A percentile compares a stretch with the other conserved stretches of the same genome.
Conservation (phyloP, 2,797 vertebrate species). For the Rallus crepitans region DNA sequence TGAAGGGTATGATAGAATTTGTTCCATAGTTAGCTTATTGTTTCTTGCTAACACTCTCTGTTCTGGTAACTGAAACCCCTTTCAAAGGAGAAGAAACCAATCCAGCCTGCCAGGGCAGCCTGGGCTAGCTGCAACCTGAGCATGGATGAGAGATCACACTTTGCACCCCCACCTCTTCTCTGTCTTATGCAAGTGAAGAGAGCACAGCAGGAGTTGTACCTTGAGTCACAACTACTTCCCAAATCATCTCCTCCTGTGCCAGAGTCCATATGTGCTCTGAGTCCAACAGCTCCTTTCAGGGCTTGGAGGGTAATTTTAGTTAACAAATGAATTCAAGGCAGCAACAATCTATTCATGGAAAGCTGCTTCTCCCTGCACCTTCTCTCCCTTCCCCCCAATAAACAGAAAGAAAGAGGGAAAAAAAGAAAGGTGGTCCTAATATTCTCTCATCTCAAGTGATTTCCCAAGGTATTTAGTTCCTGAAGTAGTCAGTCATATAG, state of each 20-base stretch:
- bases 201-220: background rate
- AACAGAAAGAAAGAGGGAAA: no score
- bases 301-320: background rate
- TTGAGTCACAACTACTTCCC: background rate
- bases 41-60: background rate
- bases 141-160: background rate
- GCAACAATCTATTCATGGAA: background rate
- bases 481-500: background rate
- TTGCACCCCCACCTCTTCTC: background rate
- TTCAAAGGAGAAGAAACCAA: background rate
- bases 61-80: background rate
- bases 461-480: slow-evolving; percentile 19
- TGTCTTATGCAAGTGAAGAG: background rate
- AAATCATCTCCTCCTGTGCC: background rate
- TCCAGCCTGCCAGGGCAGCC: background rate
- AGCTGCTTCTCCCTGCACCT: background rate
- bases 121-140: background rate
- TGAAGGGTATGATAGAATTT: background rate
- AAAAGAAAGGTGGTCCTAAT: background rate
- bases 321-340: slow-evolving; percentile 19
- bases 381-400: no score
- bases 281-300: background rate
- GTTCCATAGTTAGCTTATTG: background rate
- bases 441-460: slow-evolving; percentile 7
- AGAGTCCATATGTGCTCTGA: background rate